A percentile compares a stretch with the other conserved stretches of the same genome.
phyloP scores from a whole-genome alignment of 2,888 invertebrate species.

The Thymelicus lineola region DNA sequence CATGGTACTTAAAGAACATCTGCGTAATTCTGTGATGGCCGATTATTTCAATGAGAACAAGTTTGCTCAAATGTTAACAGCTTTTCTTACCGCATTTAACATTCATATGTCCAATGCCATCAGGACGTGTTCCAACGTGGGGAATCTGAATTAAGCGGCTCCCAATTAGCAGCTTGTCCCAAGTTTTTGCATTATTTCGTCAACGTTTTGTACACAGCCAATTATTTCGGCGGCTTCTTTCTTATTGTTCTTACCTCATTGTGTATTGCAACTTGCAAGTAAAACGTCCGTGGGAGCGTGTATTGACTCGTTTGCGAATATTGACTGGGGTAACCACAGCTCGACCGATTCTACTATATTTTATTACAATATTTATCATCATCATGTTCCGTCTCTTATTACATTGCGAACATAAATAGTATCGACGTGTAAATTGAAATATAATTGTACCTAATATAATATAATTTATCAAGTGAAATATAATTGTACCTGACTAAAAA shows the following conservation, averaged over 20 bases:
- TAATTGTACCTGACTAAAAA: too few relatives aligned
- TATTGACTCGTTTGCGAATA: constrained; percentile 61
- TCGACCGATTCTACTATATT: constrained; percentile 8
- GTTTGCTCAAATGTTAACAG: constrained; percentile 34
- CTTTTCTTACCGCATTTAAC: constrained; percentile 30
- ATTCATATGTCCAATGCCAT: constrained; percentile 28
- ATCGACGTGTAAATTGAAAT: too few relatives aligned
- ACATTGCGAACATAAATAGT: too few relatives aligned
- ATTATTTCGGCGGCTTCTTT: constrained; percentile 33
- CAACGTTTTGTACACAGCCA: constrained; percentile 31
- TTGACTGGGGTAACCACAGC: constrained; percentile 20
- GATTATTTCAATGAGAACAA: constrained; percentile 20
- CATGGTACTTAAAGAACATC: constrained; percentile 12
- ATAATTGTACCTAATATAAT: too few relatives aligned
- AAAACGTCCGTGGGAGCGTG: constrained; percentile 61
- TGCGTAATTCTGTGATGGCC: constrained; percentile 17
- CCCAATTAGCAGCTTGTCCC: constrained; percentile 34
- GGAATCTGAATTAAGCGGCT: constrained; percentile 27
- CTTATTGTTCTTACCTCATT: constrained; percentile 30
- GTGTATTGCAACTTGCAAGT: constrained; percentile 18
- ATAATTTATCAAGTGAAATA: too few relatives aligned
- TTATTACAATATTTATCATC: background rate
- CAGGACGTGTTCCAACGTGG: constrained; percentile 18
- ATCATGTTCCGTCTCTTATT: too few relatives aligned
- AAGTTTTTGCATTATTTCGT: constrained; percentile 29